Evolutionary conservation across 2,888 invertebrate genomes (phyloP), one percentile per base, ranked within the genome.

Genomic region (Chydorus sphaericus): DNA sequence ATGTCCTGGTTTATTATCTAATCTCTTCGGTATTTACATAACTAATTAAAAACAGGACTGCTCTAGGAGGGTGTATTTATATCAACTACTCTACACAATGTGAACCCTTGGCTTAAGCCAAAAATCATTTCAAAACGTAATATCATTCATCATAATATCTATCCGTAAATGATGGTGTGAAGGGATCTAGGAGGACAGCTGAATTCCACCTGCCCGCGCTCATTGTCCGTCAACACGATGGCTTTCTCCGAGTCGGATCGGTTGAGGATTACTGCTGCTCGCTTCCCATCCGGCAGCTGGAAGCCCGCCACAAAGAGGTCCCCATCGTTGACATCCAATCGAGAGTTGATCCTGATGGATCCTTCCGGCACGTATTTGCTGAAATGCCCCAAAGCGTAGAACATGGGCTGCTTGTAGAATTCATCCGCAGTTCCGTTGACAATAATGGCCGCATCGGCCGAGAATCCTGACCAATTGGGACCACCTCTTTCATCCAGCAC

Each of bases 401-500:
- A 77, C 71, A 73, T 75, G 2, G 77, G 76, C 60, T 77, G 75
- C 62, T 77, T 76, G 65, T 75, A 75, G 62, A 75, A 75, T 69
- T 59, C 68, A 63, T 50, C 64, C 60, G 20, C 48, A 4, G 58
- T 56, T 48, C 54, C 59, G 61, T 81, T 77, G 1, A 83, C 77
- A 57, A 84, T 72, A 54, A 93, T 81, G 0, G 90, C 80, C 0
- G 89, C 75, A 69, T 93, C 92, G 0, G 89, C 44, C 14, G 28
- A 44, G 28, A 26, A 26, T 10, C 28, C 26, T 10, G 44, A 44
- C 80, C 84, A 88, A 65, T 82, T 87, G 1, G 92, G 92, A 1
- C 90, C 89, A 18, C 91, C 91, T 1, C 66, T 60, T 56, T 75
- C 68, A 66, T 87, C 75, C 20, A 93, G 68, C 18, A 81, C 83